Percentiles rank a stretch among this genome's conserved stretches.
Conservation (phyloP, 1,140 invertebrate species). For the Drosophila tristis region DNA sequence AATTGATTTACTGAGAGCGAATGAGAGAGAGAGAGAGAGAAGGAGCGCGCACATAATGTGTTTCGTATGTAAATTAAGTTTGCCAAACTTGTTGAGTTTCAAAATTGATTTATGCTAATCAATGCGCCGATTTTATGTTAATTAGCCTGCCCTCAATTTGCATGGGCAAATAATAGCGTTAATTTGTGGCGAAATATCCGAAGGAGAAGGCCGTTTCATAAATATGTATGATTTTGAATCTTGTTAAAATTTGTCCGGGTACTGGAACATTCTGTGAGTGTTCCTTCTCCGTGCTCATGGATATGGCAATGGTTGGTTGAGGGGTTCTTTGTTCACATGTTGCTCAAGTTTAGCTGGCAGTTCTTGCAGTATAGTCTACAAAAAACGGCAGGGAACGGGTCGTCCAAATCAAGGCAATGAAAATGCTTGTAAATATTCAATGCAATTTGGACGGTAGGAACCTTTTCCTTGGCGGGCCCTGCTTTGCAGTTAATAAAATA, state of each 20-base stretch:
- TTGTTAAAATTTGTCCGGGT: too few species aligned
- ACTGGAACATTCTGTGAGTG: slow-evolving; percentile 30
- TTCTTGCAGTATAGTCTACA: slow-evolving; percentile 64
- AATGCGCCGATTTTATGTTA: slow-evolving; percentile 39
- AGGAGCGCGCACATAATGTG: slow-evolving; percentile 56
- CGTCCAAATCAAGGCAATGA: slow-evolving; percentile 80
- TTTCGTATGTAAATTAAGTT: slow-evolving; percentile 30
- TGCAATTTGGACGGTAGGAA: slow-evolving; percentile 54
- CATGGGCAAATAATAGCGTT: slow-evolving; percentile 44
- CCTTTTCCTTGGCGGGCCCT: slow-evolving; percentile 47
- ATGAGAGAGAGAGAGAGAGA: slow-evolving; percentile 6
- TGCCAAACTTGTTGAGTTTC: slow-evolving; percentile 65
- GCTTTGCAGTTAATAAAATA: slow-evolving; percentile 81
- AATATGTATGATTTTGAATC: background rate
- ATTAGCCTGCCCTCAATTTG: slow-evolving; percentile 54
- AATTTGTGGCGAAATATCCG: slow-evolving; percentile 31
- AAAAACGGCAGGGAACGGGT: slow-evolving; percentile 41
- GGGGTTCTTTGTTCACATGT: slow-evolving; percentile 45
- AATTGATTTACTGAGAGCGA: slow-evolving; percentile 26
- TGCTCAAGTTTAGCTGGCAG: slow-evolving; percentile 53
- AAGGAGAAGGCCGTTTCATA: background rate
- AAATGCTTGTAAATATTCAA: slow-evolving; percentile 83
- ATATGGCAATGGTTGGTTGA: slow-evolving; percentile 11
- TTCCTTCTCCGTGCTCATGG: slow-evolving; percentile 14
- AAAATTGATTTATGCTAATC: slow-evolving; percentile 73